Base-by-base conservation (phyloP, 2,113 vertebrate species). In the Cathartes aura region DNA sequence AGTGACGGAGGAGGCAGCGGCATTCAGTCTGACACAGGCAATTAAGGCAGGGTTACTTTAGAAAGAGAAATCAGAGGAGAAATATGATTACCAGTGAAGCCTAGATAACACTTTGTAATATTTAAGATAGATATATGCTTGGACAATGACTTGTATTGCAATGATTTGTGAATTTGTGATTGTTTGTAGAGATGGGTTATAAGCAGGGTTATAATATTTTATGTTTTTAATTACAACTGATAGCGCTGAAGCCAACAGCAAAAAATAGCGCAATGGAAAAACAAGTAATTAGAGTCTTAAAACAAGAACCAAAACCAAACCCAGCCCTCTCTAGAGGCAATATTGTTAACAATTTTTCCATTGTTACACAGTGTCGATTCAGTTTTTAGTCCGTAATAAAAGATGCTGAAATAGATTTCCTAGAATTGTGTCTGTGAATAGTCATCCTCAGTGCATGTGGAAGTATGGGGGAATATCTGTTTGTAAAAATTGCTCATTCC, bases 331-430 rank as follows among this genome's bases (percentile, higher is more conserved):
- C 70, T 7, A 47, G 62, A 89, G 70, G 48, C 73, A 79, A 18
- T 42, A 50, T 62, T 94, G 43, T 80, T 87, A 89, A 68, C 43
- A n/a, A 18, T 42, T 91, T 70, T 85, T 60, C 66, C 66, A 11
- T 94, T 93, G 48, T 90, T 80, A 26, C 27, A 32, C 56, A 30
- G 32, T 1, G 3, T 43, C 30, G 70, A 22, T 91, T 89, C 60
- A 68, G 76, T 62, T 93, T 89, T 89, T 74, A 45, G 78, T 82
- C 74, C 45, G 6, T 32, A 85, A 66, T 85, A 85, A 70, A 94
- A 89, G 63, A 82, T 50, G 32, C 83, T 94, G 86, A 95, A 96
- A 82, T 82, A 84, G 66, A 58, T 62, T 93, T 85, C 73, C 62
- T 87, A n/a, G 66, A 67, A 74, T 50, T 58, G 42, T 67, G 36